Base-by-base conservation (phyloP, 2,888 invertebrate species). In the Tryphoninae sp. region DNA sequence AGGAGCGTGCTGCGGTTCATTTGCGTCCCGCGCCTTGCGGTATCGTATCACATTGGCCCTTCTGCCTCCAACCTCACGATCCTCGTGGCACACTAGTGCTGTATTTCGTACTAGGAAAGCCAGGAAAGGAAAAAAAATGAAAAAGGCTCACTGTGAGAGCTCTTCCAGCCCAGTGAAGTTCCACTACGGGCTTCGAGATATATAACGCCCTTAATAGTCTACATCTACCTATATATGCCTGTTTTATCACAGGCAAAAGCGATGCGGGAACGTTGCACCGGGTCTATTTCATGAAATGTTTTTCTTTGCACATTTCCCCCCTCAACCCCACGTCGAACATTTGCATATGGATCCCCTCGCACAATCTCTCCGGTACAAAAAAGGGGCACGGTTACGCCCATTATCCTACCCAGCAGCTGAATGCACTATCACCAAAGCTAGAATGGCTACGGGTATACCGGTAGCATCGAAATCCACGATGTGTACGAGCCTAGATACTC, bases 331-430 rank as follows among this genome's bases (percentile, higher is more conserved):
- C 45, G 11, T 13, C 45, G 45, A 45, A 45, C 72, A 83, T 83
- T 83, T 83, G 83, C 83, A 83, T 83, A 78, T 76, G 78, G 78
- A 78, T 81, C 78, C 72, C 33, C 81, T 45, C 64, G 78, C 76
- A 78, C 68, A 78, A 78, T 81, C 78, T 78, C 78, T 64, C 58
- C 64, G 33, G 33, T 19, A 61, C 26, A 61, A 78, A 71, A 78
- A 71, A 78, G 64, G 53, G 58, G 55, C 64, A 61, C 62, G 26
- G 58, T 65, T 26, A 64, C 77, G 77, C 69, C 69, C 69, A 77
- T 59, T 58, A 40, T 61, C 45, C 67, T 59, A 45, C 19, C 7
- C 61, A 42, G 51, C 62, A 23, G 62, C 76, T 26, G 49, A 67
- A 61, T 58, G 68, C 62, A 40, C 76, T 23, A 69, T 51, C 53